Percentiles rank a stretch among this genome's conserved stretches.
These are phyloP conservation scores for Huso huso DNA, from an alignment of 2,797 vertebrate species.

Conservation along the genomic window DNA sequence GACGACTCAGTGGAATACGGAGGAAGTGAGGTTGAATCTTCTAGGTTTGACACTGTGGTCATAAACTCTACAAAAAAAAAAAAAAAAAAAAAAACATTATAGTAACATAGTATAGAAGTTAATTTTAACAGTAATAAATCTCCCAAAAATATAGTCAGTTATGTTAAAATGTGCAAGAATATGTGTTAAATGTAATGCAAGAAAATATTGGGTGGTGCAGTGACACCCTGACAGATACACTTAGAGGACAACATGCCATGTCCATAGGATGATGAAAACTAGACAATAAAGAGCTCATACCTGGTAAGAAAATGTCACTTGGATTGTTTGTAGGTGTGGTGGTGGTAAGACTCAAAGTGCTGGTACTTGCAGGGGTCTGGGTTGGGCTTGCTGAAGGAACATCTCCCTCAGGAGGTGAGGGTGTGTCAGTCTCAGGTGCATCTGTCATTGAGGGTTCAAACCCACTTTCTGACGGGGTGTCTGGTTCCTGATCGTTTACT, in stretches of 20 bases:
- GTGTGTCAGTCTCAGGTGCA: background rate
- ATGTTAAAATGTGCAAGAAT: too few relatives aligned
- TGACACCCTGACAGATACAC: background rate
- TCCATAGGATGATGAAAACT: background rate
- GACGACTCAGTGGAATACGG: background rate
- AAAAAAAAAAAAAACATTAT: background rate
- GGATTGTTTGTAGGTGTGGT: constrained; percentile 6
- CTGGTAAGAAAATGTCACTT: constrained; percentile 43
- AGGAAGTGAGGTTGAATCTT: background rate
- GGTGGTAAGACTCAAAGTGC: background rate
- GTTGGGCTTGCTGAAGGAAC: background rate
- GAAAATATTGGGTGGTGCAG: background rate
- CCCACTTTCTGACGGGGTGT: background rate
- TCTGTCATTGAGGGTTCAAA: too few relatives aligned
- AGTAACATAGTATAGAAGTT: background rate
- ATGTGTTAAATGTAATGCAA: background rate
- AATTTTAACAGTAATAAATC: background rate
- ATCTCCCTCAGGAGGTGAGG: background rate
- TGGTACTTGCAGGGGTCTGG: constrained; percentile 13
- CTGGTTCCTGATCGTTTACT: too few relatives aligned
- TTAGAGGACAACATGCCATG: background rate
- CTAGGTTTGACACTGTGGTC: background rate
- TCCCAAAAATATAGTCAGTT: too few relatives aligned
- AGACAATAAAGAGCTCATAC: constrained; percentile 27
- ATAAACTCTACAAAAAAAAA: background rate